Evolutionary conservation across 2,888 invertebrate species (phyloP), one percentile per base, ranked within the genome.

Genomic region (Malachius bipustulatus): DNA sequence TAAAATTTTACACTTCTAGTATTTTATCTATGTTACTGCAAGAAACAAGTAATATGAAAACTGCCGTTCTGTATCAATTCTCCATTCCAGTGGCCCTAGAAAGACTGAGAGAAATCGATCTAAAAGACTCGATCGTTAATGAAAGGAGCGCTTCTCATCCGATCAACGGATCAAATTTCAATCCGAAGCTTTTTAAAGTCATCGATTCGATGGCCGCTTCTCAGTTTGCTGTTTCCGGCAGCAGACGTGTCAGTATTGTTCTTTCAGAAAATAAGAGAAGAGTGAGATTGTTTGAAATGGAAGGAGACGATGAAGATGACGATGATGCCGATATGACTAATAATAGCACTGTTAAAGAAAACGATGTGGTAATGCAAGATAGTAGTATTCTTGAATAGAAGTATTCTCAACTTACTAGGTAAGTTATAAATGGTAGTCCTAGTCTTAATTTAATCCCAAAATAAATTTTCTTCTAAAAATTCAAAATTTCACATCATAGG

Each of bases 231-330:
- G 90, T 91, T 2, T 89, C 89, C 29, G 90, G 91, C 1, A 75
- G 77, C 3, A 62, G 80, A 16, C 81, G 83, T 63, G 87, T 93
- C 4, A 81, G 88, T 4, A 83, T 90, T 26, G 76, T 93, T 30
- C 65, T 91, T 26, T 81, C 85, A 10, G 81, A 83, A 47, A 84
- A 75, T 49, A 67, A 69, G 35, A 74, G 84, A 39, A 82, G 87
- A 58, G 82, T 93, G 28, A 70, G 87, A 41, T 71, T 91, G 31
- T 85, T 85, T 56, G 89, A 93, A 60, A 90, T 90, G 78, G 93
- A 93, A 65, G 82, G 80, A 0, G 91, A 91, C 54, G 90, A 88
- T 14, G 84, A 84, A 37, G 87, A 87, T 37, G 91, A 93, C 42
- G 90, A 89, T 36, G 82, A 82, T 34, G 73, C 62, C 3, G 67